Evolutionary conservation across 2,888 invertebrate genomes (phyloP).

Genomic region (Luperina nickerlii): DNA sequence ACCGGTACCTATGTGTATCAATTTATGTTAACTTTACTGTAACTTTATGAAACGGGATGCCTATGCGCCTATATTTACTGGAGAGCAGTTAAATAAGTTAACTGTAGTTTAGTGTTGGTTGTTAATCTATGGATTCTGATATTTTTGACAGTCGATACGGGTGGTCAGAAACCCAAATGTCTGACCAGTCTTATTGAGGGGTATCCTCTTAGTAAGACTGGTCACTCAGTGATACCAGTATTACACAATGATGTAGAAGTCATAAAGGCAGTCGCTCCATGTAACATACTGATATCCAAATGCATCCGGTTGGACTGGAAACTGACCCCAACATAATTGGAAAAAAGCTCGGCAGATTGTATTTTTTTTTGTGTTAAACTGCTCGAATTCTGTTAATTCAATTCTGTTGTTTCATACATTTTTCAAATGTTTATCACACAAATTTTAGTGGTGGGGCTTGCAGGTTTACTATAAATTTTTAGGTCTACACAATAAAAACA

Average conservation of each 20-base stretch:
- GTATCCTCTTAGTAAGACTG: too few species aligned
- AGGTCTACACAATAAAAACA: background rate
- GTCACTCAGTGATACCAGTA: too few species aligned
- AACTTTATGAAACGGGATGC: conserved; percentile 37
- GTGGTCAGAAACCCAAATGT: background rate
- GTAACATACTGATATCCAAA: background rate
- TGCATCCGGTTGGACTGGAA: background rate
- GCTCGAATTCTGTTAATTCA: background rate
- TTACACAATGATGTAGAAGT: too few species aligned
- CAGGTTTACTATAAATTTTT: background rate
- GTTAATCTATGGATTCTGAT: background rate
- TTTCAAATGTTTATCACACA: too few species aligned
- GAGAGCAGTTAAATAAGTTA: conserved; percentile 9
- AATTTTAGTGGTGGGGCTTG: background rate
- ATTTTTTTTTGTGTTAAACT: background rate
- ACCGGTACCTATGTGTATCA: conserved; percentile 35
- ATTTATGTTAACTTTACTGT: conserved; percentile 45
- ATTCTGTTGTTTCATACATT: background rate
- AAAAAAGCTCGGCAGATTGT: background rate
- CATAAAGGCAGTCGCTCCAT: background rate
- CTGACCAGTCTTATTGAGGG: background rate
- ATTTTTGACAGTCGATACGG: background rate
- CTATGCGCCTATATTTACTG: conserved; percentile 16
- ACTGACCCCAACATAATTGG: background rate
- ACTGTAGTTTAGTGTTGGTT: background rate